A percentile compares a stretch with the other conserved stretches of the same genome.
phyloP scores from a whole-genome alignment of 2,888 invertebrate genomes.

The Aporophyla nigra region DNA sequence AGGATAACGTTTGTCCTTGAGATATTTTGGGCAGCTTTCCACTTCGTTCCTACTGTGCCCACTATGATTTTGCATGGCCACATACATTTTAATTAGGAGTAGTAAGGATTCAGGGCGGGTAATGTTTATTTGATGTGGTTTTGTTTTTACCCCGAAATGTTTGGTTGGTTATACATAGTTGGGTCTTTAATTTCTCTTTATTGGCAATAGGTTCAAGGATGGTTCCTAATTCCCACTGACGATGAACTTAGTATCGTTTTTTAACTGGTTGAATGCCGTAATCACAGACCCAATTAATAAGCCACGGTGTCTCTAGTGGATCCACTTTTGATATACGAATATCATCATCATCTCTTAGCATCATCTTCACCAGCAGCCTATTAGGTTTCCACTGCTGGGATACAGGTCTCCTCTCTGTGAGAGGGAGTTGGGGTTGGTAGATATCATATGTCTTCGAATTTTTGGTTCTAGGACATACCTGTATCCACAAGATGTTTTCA shows the following conservation, averaged over 20 bases:
- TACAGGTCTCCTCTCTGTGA: too few relatives aligned
- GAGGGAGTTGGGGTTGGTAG: too few relatives aligned
- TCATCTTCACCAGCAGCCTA: too few relatives aligned
- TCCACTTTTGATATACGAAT: too few relatives aligned
- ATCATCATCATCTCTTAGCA: too few relatives aligned
- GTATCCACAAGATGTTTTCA: too few relatives aligned
- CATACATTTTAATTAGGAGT: conserved; percentile 1
- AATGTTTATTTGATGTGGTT: neutral
- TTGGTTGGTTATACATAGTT: neutral
- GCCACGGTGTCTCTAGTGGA: too few relatives aligned
- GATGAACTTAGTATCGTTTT: neutral
- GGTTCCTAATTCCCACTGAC: neutral
- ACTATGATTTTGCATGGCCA: neutral
- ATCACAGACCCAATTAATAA: too few relatives aligned
- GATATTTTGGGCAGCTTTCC: conserved; percentile 27
- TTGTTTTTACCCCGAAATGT: neutral
- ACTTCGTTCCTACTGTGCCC: neutral
- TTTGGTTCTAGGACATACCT: too few relatives aligned
- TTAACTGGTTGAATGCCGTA: neutral
- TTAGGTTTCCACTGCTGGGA: too few relatives aligned
- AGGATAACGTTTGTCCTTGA: conserved; percentile 19
- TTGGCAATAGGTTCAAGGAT: too few relatives aligned
- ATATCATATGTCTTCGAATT: too few relatives aligned
- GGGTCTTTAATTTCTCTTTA: neutral
- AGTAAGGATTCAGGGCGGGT: conserved; percentile 10